These are phyloP conservation scores for Ctenicera cuprea DNA, from an alignment of 2,888 invertebrate genomes.

Conservation along the genomic window DNA sequence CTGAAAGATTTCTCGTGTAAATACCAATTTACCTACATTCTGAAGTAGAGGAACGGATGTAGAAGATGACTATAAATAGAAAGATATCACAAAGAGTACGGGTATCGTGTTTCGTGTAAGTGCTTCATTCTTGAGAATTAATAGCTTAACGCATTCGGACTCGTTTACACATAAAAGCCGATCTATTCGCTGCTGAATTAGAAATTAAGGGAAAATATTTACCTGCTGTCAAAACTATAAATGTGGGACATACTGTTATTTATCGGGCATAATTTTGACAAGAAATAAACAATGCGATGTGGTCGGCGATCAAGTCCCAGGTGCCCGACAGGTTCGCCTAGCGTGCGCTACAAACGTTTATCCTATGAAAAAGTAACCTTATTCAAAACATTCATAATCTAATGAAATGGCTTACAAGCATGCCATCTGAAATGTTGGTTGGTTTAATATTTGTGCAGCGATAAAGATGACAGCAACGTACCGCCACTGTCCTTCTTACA, in stretches of 20 bases:
- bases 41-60: not conserved
- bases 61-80: not conserved
- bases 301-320: constrained; percentile 34
- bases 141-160: not conserved
- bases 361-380: constrained; percentile 60
- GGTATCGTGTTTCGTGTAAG: constrained; percentile 4
- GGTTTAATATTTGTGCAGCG: constrained; percentile 51
- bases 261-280: constrained; percentile 23
- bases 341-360: constrained; percentile 60
- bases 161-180: not conserved
- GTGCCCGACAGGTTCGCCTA: constrained; percentile 44
- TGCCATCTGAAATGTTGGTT: constrained; percentile 59
- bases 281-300: constrained; percentile 28
- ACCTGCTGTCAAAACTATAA: not conserved
- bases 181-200: not conserved
- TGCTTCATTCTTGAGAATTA: not conserved
- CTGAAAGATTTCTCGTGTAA: constrained; percentile 19
- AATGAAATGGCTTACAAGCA: constrained; percentile 64
- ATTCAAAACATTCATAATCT: constrained; percentile 65
- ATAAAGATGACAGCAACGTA: not conserved
- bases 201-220: not conserved
- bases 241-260: not conserved
- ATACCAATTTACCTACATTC: constrained; percentile 13
- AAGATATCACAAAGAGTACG: too few species aligned
- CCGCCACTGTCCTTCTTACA: too few species aligned